Evolutionary conservation across 2,113 vertebrate species (phyloP).

Genomic region (Hydrochoerus hydrochaeris): DNA sequence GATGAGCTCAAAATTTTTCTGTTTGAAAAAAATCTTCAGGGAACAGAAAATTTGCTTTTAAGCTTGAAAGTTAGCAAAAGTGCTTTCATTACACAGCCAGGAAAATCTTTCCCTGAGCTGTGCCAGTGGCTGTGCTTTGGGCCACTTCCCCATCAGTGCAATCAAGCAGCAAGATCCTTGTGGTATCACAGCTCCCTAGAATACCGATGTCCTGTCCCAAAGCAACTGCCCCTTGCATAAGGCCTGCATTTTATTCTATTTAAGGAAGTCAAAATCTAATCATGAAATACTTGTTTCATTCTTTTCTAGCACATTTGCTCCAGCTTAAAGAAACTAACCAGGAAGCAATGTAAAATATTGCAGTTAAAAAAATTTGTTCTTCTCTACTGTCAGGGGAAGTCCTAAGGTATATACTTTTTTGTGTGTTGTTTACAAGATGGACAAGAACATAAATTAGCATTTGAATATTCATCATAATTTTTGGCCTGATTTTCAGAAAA

Average conservation of each 20-base stretch:
- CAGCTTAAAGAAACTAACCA: neutral
- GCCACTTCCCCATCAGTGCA: neutral
- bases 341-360: neutral
- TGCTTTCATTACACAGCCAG: neutral
- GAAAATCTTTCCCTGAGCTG: neutral
- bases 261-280: constrained; percentile 31
- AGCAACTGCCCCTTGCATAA: neutral
- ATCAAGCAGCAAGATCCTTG: neutral
- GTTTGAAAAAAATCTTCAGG: neutral
- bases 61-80: neutral
- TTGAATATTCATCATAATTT: neutral
- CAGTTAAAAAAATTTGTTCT: neutral
- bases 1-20: neutral
- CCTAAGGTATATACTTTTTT: neutral
- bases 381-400: neutral
- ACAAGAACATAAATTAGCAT: neutral
- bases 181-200: neutral
- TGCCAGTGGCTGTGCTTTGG: neutral
- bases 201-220: neutral
- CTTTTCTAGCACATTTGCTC: neutral
- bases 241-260: neutral
- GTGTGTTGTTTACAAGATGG: neutral
- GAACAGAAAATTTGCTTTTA: neutral
- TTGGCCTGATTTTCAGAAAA: neutral
- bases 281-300: neutral